These are phyloP conservation scores for Phortica okadai DNA, from an alignment of 2,888 invertebrate genomes.

Conservation along the genomic window DNA sequence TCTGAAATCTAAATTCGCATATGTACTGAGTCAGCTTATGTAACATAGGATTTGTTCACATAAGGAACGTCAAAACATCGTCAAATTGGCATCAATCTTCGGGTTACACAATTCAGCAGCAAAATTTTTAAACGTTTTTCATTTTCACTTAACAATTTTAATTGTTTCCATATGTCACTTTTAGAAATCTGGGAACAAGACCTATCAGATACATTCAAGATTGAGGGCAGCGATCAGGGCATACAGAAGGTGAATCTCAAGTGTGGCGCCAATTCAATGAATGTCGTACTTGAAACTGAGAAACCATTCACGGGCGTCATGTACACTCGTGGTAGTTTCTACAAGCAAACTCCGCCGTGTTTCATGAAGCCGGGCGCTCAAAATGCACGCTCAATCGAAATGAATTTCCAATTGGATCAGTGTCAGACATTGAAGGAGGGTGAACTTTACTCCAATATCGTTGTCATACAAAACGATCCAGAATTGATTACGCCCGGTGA, in stretches of 20 bases:
- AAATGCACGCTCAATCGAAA: constrained; percentile 77
- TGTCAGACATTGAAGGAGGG: constrained; percentile 79
- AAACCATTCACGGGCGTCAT: constrained; percentile 80
- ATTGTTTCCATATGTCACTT: constrained; percentile 36
- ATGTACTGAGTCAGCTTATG: too few species aligned
- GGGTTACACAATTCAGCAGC: constrained; percentile 6
- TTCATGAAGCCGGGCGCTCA: constrained; percentile 78
- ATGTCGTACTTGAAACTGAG: constrained; percentile 77
- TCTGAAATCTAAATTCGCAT: too few species aligned
- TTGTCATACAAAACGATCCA: constrained; percentile 82
- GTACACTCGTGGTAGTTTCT: constrained; percentile 81
- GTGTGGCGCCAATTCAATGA: constrained; percentile 80
- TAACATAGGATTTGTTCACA: not conserved
- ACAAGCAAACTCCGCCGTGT: constrained; percentile 79
- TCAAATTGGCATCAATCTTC: constrained; percentile 4
- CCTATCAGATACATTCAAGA: constrained; percentile 79
- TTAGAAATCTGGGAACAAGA: constrained; percentile 77
- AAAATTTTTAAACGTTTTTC: not conserved
- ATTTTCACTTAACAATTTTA: constrained; percentile 9
- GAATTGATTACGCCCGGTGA: constrained; percentile 82
- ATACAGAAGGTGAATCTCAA: constrained; percentile 79
- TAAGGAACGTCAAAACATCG: not conserved
- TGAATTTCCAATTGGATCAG: constrained; percentile 79
- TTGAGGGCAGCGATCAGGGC: constrained; percentile 79
- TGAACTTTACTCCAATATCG: constrained; percentile 80